A percentile compares a stretch with the other conserved stretches of the same genome.
phyloP scores from a whole-genome alignment of 1,140 invertebrate species.

The Drosophila ercepeae region DNA sequence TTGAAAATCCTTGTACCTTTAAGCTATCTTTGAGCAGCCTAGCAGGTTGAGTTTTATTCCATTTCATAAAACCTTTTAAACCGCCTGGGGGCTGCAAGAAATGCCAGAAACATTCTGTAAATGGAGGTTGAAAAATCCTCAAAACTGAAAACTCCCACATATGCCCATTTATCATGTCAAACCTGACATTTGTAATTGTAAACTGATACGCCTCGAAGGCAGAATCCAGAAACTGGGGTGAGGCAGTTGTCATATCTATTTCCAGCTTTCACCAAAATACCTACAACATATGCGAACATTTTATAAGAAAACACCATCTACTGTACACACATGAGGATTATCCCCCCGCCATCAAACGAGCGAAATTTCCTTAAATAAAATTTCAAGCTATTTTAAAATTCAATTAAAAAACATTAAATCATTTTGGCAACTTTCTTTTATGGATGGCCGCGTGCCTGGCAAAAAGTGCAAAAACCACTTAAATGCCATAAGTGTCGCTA shows the following conservation, averaged over 20 bases:
- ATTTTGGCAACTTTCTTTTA: slow-evolving; percentile 41
- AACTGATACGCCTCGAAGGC: slow-evolving; percentile 73
- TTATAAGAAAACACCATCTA: slow-evolving; percentile 14
- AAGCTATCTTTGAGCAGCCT: slow-evolving; percentile 1
- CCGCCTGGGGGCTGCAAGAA: slow-evolving; percentile 28
- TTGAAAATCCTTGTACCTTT: background rate
- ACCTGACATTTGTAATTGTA: slow-evolving; percentile 81
- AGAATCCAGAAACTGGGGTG: slow-evolving; percentile 4
- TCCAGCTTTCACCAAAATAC: slow-evolving; percentile 36
- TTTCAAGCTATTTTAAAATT: slow-evolving; percentile 70
- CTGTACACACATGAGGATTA: slow-evolving; percentile 30
- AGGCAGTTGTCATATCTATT: slow-evolving; percentile 37
- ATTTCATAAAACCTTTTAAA: slow-evolving; percentile 51
- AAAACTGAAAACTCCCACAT: slow-evolving; percentile 60
- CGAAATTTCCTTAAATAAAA: slow-evolving; percentile 26
- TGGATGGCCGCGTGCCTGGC: slow-evolving; percentile 45
- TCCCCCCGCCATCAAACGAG: slow-evolving; percentile 5
- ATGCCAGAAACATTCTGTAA: slow-evolving; percentile 53
- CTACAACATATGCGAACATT: slow-evolving; percentile 72
- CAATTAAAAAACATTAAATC: slow-evolving; percentile 76
- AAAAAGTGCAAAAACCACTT: slow-evolving; percentile 80
- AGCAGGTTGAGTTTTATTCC: slow-evolving; percentile 29
- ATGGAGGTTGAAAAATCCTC: slow-evolving; percentile 30
- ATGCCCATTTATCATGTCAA: slow-evolving; percentile 81
- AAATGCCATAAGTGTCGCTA: slow-evolving; percentile 67